A percentile compares a stretch with the other conserved stretches of the same genome.
These are phyloP conservation scores for Anhinga rufa DNA, from an alignment of 2,113 vertebrate genomes.

Conservation along the genomic window DNA sequence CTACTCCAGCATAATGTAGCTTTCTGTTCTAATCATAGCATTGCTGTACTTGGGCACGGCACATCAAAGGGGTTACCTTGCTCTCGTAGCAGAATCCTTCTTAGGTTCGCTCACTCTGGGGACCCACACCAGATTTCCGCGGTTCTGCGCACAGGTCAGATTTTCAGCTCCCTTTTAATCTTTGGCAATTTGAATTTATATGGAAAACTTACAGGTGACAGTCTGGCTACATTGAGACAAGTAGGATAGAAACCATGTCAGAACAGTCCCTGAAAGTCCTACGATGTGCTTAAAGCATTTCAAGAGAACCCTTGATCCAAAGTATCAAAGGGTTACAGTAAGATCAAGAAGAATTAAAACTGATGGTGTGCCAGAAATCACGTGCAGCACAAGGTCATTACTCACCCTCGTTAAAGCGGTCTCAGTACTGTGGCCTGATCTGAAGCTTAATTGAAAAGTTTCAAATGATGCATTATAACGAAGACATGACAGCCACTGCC, in stretches of 20 bases:
- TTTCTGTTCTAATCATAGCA: constrained; percentile 55
- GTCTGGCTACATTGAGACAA: constrained; percentile 61
- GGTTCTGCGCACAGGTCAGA: constrained; percentile 42
- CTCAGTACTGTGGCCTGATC: constrained; percentile 75
- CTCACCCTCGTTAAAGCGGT: constrained; percentile 75
- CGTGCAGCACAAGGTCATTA: constrained; percentile 78
- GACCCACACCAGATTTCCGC: constrained; percentile 53
- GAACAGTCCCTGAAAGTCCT: constrained; percentile 72
- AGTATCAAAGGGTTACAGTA: constrained; percentile 79
- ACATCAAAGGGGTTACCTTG: constrained; percentile 69
- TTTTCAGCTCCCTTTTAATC: constrained; percentile 76
- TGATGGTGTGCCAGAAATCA: constrained; percentile 77
- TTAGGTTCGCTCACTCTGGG: constrained; percentile 59
- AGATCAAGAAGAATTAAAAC: constrained; percentile 83
- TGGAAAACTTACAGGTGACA: constrained; percentile 74
- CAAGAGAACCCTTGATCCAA: constrained; percentile 78
- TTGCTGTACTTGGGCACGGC: constrained; percentile 20
- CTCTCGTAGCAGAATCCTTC: constrained; percentile 40
- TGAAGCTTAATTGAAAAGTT: constrained; percentile 80
- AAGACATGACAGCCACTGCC: constrained; percentile 74
- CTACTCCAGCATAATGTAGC: neutral
- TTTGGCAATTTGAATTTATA: constrained; percentile 76
- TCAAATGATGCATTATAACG: constrained; percentile 77
- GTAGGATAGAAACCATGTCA: constrained; percentile 72
- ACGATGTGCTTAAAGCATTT: constrained; percentile 69